phyloP scores from a whole-genome alignment of 2,113 vertebrate genomes.

The Ginglymostoma cirratum region DNA sequence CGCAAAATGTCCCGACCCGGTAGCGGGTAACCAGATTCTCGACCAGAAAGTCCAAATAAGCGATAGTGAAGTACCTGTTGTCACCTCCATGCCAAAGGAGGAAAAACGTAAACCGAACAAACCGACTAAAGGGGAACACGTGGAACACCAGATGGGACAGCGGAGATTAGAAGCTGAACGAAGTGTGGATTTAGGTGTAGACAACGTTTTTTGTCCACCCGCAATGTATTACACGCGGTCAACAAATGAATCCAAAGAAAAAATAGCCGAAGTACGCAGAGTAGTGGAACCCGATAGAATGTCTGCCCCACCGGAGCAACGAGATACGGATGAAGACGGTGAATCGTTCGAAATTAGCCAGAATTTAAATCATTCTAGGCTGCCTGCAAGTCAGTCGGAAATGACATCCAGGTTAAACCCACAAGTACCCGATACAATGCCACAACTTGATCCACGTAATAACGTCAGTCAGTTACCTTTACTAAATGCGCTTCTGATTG shows the following conservation, averaged over 20 bases:
- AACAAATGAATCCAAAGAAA: constrained; percentile 41
- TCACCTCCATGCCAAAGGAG: constrained; percentile 37
- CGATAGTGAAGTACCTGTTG: background rate
- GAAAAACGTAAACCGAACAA: background rate
- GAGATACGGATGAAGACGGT: constrained; percentile 42
- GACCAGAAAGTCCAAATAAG: constrained; percentile 38
- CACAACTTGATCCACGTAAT: constrained; percentile 40
- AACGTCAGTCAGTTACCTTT: constrained; percentile 66
- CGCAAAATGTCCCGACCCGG: background rate
- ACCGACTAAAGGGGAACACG: constrained; percentile 33
- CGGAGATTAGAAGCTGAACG: constrained; percentile 29
- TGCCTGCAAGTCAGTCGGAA: background rate
- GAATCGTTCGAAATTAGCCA: background rate
- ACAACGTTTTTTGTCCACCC: constrained; percentile 68
- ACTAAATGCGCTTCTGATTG: constrained; percentile 71
- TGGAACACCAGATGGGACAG: constrained; percentile 26
- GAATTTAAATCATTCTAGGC: background rate
- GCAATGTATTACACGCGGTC: constrained; percentile 66
- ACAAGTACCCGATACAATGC: background rate
- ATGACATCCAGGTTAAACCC: background rate
- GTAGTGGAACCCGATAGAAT: constrained; percentile 39
- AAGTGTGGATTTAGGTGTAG: constrained; percentile 39
- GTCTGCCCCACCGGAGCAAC: constrained; percentile 42
- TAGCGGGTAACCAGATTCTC: background rate
- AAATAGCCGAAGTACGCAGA: constrained; percentile 39